Evolutionary conservation across 2,113 vertebrate genomes (phyloP).

Genomic region (Scortum barcoo): DNA sequence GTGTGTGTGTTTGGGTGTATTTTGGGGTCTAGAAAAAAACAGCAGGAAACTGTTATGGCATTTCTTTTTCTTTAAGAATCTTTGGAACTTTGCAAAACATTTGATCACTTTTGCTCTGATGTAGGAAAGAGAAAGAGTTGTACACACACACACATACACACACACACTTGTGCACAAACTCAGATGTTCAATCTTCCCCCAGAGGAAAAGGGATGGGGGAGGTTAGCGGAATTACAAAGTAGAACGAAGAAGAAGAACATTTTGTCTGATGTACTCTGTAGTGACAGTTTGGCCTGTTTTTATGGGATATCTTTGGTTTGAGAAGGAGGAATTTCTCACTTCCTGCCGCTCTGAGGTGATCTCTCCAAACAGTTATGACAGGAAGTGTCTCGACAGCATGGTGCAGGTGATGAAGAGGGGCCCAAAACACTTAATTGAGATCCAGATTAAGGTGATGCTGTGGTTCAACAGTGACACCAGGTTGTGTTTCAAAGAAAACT

Average conservation of each 20-base stretch:
- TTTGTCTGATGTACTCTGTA: conserved; percentile 45
- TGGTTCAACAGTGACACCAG: background rate
- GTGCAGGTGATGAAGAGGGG: background rate
- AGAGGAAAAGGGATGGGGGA: background rate
- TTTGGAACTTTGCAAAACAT: conserved; percentile 33
- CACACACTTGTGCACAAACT: background rate
- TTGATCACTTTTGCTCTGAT: conserved; percentile 5
- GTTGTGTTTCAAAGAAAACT: background rate
- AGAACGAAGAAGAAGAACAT: conserved; percentile 24
- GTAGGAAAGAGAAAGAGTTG: background rate
- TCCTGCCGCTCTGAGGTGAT: background rate
- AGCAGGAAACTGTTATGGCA: background rate
- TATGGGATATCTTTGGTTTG: conserved; percentile 2
- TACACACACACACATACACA: conserved; percentile 5
- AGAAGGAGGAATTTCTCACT: conserved; percentile 9
- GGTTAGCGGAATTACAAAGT: conserved; percentile 44
- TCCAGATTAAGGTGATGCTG: background rate
- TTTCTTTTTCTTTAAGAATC: conserved; percentile 12
- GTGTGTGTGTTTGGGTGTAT: background rate
- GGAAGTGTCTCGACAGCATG: background rate
- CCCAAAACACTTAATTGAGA: background rate
- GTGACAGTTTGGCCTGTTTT: conserved; percentile 49
- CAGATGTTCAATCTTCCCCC: background rate
- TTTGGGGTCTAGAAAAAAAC: background rate
- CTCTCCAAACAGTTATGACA: conserved; percentile 10